phyloP scores from a whole-genome alignment of 2,888 invertebrate species.

The Corythucha ciliata region DNA sequence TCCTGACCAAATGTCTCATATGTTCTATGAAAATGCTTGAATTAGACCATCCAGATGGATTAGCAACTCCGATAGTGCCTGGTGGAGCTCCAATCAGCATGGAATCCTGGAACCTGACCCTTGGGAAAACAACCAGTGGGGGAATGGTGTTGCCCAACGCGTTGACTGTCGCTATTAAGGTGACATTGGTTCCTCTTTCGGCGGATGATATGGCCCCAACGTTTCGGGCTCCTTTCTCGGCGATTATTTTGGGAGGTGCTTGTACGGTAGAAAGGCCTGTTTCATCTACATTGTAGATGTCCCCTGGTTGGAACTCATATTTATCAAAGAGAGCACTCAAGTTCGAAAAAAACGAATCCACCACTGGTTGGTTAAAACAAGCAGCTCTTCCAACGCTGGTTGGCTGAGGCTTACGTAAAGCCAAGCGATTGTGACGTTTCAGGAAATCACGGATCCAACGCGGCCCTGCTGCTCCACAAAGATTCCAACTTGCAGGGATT shows the following conservation, averaged over 20 bases:
- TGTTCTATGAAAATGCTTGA: constrained; percentile 23
- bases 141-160: constrained; percentile 33
- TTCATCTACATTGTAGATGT: constrained; percentile 34
- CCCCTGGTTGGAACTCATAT: constrained; percentile 9
- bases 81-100: constrained; percentile 36
- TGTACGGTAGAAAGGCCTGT: constrained; percentile 34
- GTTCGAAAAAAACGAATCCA: constrained; percentile 19
- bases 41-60: constrained; percentile 35
- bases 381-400: constrained; percentile 7
- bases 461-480: neutral
- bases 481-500: neutral
- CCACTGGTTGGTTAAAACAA: constrained; percentile 20
- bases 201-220: constrained; percentile 32
- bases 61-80: constrained; percentile 26
- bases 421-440: neutral
- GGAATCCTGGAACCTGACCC: constrained; percentile 33
- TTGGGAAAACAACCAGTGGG: constrained; percentile 34
- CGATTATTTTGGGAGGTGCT: constrained; percentile 31
- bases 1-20: constrained; percentile 20
- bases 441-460: neutral
- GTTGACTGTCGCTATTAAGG: constrained; percentile 29
- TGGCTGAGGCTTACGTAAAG: constrained; percentile 2
- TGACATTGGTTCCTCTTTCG: constrained; percentile 33
- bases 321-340: constrained; percentile 17
- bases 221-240: constrained; percentile 31